Evolutionary conservation across 2,888 invertebrate species (phyloP).

Genomic region (Pseudococcus longispinus): DNA sequence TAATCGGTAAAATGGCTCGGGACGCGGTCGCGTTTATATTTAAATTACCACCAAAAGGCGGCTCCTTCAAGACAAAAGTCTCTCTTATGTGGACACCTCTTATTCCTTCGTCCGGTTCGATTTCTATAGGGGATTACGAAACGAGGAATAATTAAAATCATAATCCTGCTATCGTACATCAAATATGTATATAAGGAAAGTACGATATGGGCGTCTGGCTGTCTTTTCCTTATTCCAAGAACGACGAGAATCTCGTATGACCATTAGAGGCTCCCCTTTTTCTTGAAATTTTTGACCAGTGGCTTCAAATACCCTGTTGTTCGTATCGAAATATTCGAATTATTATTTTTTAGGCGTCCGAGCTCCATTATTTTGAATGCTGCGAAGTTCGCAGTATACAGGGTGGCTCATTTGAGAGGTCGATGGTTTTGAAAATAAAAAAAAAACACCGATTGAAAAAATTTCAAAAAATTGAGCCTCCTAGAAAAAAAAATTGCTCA

Average conservation of each 20-base stretch:
- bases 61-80: not conserved
- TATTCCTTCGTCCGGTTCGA: not conserved
- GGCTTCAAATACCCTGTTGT: too few species aligned
- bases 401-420: too few species aligned
- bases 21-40: not conserved
- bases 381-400: too few species aligned
- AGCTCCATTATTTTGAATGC: too few species aligned
- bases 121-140: not conserved
- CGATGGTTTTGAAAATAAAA: too few species aligned
- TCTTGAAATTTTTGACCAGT: too few species aligned
- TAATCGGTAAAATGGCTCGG: not conserved
- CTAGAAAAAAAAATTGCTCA: too few species aligned
- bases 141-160: slow-evolving; percentile 2
- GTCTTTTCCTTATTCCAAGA: not conserved
- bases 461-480: too few species aligned
- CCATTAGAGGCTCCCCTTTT: too few species aligned
- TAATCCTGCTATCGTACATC: not conserved
- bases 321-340: too few species aligned
- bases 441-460: too few species aligned
- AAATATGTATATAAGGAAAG: not conserved
- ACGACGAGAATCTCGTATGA: not conserved
- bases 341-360: too few species aligned
- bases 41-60: not conserved
- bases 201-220: not conserved
- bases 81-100: not conserved